These are phyloP conservation scores for Aphis craccivora DNA, from an alignment of 1,140 invertebrate genomes.

Conservation along the genomic window DNA sequence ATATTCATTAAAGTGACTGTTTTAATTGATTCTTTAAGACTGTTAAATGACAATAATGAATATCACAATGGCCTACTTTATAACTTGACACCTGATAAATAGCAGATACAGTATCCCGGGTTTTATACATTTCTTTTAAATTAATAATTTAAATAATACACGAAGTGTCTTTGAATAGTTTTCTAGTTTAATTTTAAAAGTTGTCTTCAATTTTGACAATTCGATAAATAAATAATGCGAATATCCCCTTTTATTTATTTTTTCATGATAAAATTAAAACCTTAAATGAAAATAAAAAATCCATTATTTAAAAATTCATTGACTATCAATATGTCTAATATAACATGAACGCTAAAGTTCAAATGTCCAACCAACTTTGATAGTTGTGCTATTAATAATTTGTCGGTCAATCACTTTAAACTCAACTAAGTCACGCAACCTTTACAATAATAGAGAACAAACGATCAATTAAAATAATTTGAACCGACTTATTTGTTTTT, in stretches of 20 bases:
- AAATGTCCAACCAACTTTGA: not conserved
- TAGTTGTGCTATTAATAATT: not conserved
- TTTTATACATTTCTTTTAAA: not conserved
- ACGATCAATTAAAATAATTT: constrained; percentile 49
- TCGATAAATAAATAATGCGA: not conserved
- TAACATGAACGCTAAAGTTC: constrained; percentile 26
- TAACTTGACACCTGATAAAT: too few species aligned
- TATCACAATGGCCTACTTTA: too few species aligned
- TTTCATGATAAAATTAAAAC: not conserved
- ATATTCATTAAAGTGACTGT: not conserved
- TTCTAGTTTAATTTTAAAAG: not conserved
- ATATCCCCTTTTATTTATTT: not conserved
- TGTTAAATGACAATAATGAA: too few species aligned
- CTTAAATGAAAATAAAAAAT: not conserved
- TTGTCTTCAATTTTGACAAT: not conserved
- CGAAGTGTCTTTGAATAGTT: not conserved
- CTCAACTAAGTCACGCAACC: constrained; percentile 33
- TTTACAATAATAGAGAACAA: constrained; percentile 27
- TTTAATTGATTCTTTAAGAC: too few species aligned
- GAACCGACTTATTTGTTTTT: constrained; percentile 27
- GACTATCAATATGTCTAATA: not conserved
- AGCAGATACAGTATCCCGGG: not conserved
- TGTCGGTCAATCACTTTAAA: constrained; percentile 41
- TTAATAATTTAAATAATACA: not conserved
- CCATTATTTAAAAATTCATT: constrained; percentile 32